Conservation (phyloP, 2,797 vertebrate genomes). For the Micromesistius poutassou region DNA sequence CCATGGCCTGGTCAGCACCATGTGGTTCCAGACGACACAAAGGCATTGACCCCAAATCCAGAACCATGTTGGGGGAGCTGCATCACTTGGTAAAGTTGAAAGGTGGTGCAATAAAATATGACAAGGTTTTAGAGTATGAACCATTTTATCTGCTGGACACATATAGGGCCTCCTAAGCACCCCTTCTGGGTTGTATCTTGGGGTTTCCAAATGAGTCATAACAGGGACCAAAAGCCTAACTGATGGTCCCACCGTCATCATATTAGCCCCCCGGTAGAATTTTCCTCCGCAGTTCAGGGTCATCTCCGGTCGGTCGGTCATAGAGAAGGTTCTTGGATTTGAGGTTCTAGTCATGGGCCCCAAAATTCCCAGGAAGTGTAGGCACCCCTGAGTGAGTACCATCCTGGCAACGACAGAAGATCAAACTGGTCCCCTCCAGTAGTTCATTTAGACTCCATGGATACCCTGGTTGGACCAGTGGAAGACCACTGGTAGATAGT, state of each 20-base stretch:
- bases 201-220: not conserved
- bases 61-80: conserved; percentile 58
- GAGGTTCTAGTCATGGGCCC: not conserved
- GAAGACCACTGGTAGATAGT: not conserved
- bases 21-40: not conserved
- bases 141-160: not conserved
- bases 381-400: not conserved
- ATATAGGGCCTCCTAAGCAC: not conserved
- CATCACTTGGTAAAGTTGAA: conserved; percentile 1
- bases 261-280: not conserved
- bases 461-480: too few relatives aligned
- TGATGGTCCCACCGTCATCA: not conserved
- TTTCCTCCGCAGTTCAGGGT: not conserved
- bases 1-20: not conserved
- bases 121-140: not conserved
- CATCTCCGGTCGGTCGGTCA: too few relatives aligned
- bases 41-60: conserved; percentile 17
- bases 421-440: not conserved
- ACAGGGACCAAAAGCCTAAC: not conserved
- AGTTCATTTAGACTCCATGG: not conserved
- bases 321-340: not conserved
- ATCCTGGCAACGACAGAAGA: not conserved
- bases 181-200: not conserved
- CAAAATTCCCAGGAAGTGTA: not conserved
- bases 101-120: not conserved